These are phyloP conservation scores for Oreotrochilus melanogaster DNA, from an alignment of 2,113 vertebrate species.

Conservation along the genomic window DNA sequence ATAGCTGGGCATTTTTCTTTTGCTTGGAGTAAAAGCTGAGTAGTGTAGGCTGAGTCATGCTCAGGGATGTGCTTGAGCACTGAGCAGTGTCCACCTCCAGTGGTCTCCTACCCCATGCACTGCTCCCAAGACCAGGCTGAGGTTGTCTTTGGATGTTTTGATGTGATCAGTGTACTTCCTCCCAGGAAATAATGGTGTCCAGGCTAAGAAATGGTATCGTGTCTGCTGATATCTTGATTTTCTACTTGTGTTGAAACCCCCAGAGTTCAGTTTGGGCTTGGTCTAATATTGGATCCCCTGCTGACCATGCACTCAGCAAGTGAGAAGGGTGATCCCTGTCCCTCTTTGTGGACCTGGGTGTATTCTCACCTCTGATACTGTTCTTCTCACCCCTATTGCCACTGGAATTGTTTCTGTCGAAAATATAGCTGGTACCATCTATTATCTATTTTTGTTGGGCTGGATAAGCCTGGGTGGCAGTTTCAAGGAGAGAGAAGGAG, in stretches of 20 bases:
- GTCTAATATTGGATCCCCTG: background rate
- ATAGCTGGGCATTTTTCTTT: background rate
- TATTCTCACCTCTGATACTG: background rate
- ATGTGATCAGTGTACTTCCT: rapidly evolving
- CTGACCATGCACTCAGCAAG: rapidly evolving
- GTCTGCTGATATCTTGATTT: background rate
- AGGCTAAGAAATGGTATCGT: background rate
- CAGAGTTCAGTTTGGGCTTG: background rate
- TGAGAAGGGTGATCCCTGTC: background rate
- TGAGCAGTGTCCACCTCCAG: background rate
- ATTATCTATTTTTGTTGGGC: background rate
- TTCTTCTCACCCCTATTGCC: background rate
- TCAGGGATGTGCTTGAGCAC: background rate
- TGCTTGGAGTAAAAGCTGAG: background rate
- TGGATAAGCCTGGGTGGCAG: background rate
- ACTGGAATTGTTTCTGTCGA: background rate
- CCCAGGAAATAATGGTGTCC: background rate
- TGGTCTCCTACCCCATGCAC: background rate
- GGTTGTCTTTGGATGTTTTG: background rate
- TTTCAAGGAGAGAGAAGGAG: slow-evolving; percentile 23
- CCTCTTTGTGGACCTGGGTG: background rate
- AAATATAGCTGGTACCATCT: background rate
- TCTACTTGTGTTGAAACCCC: background rate
- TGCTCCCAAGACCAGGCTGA: background rate
- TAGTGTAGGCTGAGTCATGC: background rate